Evolutionary conservation across 2,888 invertebrate species (phyloP).

Genomic region (Cephonodes hylas): DNA sequence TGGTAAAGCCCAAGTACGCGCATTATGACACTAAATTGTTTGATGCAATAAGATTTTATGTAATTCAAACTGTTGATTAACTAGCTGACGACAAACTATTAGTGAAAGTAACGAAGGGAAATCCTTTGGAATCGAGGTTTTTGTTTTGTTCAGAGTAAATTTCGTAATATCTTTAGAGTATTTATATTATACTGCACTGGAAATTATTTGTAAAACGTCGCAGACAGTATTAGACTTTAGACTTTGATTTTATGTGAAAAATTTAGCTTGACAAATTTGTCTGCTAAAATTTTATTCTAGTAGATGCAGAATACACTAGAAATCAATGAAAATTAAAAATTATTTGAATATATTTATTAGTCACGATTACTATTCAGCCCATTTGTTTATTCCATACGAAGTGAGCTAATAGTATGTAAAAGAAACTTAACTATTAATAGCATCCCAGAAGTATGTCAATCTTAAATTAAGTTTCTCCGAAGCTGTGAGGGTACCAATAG

Average conservation of each 20-base stretch:
- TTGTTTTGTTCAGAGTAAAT: neutral
- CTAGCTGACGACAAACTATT: neutral
- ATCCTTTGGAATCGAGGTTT: neutral
- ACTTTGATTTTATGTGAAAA: too few relatives aligned
- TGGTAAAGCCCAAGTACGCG: constrained; percentile 14
- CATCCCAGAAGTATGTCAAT: neutral
- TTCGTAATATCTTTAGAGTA: neutral
- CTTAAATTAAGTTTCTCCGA: neutral
- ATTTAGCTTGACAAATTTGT: too few relatives aligned
- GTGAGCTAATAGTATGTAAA: neutral
- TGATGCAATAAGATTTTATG: neutral
- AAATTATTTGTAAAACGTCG: neutral
- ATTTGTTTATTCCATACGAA: neutral
- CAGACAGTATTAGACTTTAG: too few relatives aligned
- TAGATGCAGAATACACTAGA: too few relatives aligned
- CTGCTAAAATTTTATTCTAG: too few relatives aligned
- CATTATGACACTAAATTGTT: constrained; percentile 17
- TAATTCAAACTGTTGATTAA: neutral
- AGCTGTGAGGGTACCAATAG: neutral
- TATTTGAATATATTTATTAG: too few relatives aligned
- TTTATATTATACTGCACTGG: neutral
- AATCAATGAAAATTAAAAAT: too few relatives aligned
- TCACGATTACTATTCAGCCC: too few relatives aligned
- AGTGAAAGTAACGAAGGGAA: constrained; percentile 3
- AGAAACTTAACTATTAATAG: neutral